Evolutionary conservation across 2,888 invertebrate species (phyloP).

Genomic region (Drosophila pegasa): DNA sequence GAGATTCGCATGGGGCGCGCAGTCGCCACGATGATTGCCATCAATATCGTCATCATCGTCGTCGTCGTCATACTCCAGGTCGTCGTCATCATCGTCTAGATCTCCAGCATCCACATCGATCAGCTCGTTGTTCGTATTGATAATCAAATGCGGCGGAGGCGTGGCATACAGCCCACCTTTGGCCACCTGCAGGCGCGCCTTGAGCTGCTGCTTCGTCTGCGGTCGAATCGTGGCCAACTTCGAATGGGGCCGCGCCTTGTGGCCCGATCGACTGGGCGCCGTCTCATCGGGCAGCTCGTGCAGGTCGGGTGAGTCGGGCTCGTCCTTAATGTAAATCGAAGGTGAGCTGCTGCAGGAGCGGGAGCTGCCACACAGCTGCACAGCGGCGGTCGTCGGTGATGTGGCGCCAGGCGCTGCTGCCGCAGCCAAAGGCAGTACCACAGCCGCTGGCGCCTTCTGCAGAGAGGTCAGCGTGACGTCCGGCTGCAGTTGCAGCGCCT

Average conservation of each 20-base stretch:
- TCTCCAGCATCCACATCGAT: constrained; percentile 74
- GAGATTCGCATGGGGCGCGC: constrained; percentile 38
- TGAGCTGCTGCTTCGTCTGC: constrained; percentile 69
- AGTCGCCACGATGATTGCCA: neutral
- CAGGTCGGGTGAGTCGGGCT: constrained; percentile 65
- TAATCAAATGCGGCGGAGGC: constrained; percentile 60
- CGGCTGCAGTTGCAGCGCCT: constrained; percentile 73
- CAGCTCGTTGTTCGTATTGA: constrained; percentile 72
- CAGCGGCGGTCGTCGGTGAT: constrained; percentile 44
- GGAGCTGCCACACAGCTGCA: constrained; percentile 58
- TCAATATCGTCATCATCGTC: constrained; percentile 59
- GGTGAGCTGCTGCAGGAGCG: constrained; percentile 82
- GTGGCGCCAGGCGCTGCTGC: constrained; percentile 9
- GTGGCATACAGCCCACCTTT: constrained; percentile 50
- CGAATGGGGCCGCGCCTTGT: constrained; percentile 12
- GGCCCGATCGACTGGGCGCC: constrained; percentile 9
- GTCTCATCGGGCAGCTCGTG: constrained; percentile 25
- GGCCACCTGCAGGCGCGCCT: constrained; percentile 53
- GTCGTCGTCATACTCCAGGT: constrained; percentile 65
- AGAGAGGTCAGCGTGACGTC: constrained; percentile 74
- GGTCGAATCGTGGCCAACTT: constrained; percentile 66
- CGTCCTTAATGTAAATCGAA: constrained; percentile 83
- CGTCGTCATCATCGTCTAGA: constrained; percentile 68
- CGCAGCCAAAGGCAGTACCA: constrained; percentile 11
- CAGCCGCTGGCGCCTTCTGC: constrained; percentile 45